Conservation (phyloP, 2,888 invertebrate species). For the Quadroppia sp. region DNA sequence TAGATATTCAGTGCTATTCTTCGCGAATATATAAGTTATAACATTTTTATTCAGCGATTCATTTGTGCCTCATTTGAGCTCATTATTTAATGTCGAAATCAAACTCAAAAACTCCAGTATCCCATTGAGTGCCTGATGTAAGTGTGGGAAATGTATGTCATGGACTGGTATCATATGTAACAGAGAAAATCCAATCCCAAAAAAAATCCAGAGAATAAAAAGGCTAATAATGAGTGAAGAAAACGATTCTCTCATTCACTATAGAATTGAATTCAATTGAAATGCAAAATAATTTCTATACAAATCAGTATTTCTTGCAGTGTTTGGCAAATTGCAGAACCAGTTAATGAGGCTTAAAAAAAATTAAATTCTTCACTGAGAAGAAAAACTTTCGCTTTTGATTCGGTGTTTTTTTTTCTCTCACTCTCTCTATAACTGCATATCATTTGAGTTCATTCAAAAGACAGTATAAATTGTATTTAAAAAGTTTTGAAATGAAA, state of each 20-base stretch:
- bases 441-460: too few relatives aligned
- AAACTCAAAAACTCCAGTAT: neutral
- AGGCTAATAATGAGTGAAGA: neutral
- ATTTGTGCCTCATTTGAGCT: slow-evolving; percentile 28
- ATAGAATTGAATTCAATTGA: neutral
- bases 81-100: slow-evolving; percentile 12
- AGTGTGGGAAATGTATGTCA: neutral
- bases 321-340: neutral
- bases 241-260: neutral
- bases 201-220: neutral
- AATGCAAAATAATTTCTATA: neutral
- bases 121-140: slow-evolving; percentile 4
- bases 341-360: slow-evolving; percentile 1
- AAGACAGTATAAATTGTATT: too few relatives aligned
- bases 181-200: too few relatives aligned
- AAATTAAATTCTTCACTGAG: neutral
- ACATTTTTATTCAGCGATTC: neutral
- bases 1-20: neutral
- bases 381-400: too few relatives aligned
- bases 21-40: too few relatives aligned
- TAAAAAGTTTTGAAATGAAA: too few relatives aligned
- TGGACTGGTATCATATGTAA: too few relatives aligned
- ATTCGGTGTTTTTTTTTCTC: too few relatives aligned
- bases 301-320: too few relatives aligned
- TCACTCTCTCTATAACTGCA: too few relatives aligned